Conservation (phyloP, 2,113 vertebrate species). For the Macroglossus sobrinus region DNA sequence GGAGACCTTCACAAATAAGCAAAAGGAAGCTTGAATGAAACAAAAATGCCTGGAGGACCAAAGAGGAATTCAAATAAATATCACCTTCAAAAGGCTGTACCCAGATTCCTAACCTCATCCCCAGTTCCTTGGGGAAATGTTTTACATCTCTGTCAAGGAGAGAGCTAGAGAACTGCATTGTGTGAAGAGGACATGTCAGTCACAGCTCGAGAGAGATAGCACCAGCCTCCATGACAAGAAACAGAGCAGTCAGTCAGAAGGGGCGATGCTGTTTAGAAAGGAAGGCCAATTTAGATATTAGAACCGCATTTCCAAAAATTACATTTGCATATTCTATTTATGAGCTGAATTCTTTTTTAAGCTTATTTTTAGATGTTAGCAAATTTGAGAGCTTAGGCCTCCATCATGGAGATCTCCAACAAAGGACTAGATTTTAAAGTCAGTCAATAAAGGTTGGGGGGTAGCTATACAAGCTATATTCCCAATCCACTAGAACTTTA, state of each 20-base stretch:
- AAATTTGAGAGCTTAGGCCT: not conserved
- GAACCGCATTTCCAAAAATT: conserved; percentile 36
- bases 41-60: not conserved
- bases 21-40: not conserved
- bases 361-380: conserved; percentile 18
- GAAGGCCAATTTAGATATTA: conserved; percentile 49
- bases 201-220: not conserved
- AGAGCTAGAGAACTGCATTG: not conserved
- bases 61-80: not conserved
- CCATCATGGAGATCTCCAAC: not conserved
- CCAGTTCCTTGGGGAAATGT: not conserved
- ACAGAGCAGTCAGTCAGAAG: not conserved
- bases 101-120: not conserved
- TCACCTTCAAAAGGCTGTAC: not conserved
- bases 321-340: conserved; percentile 47
- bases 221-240: not conserved
- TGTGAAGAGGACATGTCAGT: not conserved
- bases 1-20: conserved; percentile 5
- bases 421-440: not conserved
- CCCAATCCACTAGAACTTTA: not conserved
- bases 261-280: not conserved
- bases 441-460: not conserved
- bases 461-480: not conserved
- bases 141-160: not conserved
- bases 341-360: conserved; percentile 11